Base-by-base conservation (phyloP, 2,888 invertebrate genomes). In the Dicycla oo region DNA sequence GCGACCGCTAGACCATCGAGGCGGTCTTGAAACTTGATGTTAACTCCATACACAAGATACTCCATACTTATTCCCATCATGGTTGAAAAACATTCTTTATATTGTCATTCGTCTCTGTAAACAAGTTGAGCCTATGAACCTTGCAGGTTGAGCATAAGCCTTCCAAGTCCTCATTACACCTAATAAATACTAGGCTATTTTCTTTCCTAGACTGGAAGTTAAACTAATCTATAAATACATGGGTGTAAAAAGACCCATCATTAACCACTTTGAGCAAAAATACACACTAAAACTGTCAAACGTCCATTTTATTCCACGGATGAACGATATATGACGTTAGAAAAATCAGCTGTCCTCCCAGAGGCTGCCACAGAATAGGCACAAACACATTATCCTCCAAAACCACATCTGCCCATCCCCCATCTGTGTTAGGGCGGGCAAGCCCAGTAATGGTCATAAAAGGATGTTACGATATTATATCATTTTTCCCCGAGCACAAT, bases 401-500 rank as follows among this genome's bases (percentile, higher is more conserved):
- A 43, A 13, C 26, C 64, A 15, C 3, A 23, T 51, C 66, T 75
- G 7, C 30, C 43, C 64, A 66, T 30, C 0, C 18, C 11, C 77
- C 68, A 58, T 93, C 92, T 91, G 51, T 91, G 91, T 0, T 45
- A 84, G 91, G 92, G 91, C 92, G 93, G 94, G 92, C 92, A 87
- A 90, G 91, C 93, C 90, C 91, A 90, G 93, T 93, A 92, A 92
- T 92, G 93, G 93, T 92, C 93, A 93, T 93, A 90, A 94, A 94
- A 94, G 94, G 94, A 94, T 95, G 95, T 94, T 94, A 94, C 93
- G 92, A 95, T 93, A 94, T 95, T 93, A 94, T 94, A 94, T 95
- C 95, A 96, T 95, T 95, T 95, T 94, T 94, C 94, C 90, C 90
- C 89, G 86, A 80, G 87, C 91, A 94, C 94, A 95, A 95, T 92